A percentile compares a stretch with the other conserved stretches of the same genome.
Conservation (phyloP, 2,888 invertebrate species). For the Dinocampus coccinellae region DNA sequence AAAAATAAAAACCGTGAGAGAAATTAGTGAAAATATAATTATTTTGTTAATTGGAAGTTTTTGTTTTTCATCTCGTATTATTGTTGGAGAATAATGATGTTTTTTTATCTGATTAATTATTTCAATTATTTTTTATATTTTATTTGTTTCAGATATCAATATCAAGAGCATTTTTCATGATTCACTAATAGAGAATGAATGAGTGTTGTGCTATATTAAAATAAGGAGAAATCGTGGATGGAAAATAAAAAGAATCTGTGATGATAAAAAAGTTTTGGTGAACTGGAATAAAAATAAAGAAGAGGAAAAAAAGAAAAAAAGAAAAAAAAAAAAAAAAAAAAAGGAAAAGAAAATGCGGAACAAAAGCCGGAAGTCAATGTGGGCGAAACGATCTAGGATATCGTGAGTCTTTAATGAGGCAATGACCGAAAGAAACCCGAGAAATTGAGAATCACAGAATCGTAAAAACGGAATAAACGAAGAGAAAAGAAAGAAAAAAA, state of each 20-base stretch:
- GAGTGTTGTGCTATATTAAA: background rate
- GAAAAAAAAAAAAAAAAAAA: conserved; percentile 7
- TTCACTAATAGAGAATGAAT: background rate
- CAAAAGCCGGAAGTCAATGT: conserved; percentile 42
- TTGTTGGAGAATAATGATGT: no score
- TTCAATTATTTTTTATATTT: background rate
- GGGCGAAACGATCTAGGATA: conserved; percentile 50
- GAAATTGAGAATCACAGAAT: background rate
- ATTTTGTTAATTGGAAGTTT: no score
- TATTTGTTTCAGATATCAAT: conserved; percentile 24
- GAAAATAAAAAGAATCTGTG: background rate
- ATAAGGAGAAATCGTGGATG: background rate
- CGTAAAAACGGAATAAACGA: background rate
- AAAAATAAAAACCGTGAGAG: background rate
- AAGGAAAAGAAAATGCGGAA: conserved; percentile 36
- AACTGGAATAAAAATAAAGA: background rate
- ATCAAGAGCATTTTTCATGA: background rate
- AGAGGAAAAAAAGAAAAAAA: conserved; percentile 34
- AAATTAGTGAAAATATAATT: no score
- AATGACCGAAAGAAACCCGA: background rate
- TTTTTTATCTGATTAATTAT: background rate
- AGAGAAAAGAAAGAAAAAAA: background rate
- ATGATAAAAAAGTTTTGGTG: background rate
- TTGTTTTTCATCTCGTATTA: no score
- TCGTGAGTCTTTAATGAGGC: conserved; percentile 49